These are phyloP conservation scores for Drosophila paulistorum DNA, from an alignment of 1,140 invertebrate species.

Conservation along the genomic window DNA sequence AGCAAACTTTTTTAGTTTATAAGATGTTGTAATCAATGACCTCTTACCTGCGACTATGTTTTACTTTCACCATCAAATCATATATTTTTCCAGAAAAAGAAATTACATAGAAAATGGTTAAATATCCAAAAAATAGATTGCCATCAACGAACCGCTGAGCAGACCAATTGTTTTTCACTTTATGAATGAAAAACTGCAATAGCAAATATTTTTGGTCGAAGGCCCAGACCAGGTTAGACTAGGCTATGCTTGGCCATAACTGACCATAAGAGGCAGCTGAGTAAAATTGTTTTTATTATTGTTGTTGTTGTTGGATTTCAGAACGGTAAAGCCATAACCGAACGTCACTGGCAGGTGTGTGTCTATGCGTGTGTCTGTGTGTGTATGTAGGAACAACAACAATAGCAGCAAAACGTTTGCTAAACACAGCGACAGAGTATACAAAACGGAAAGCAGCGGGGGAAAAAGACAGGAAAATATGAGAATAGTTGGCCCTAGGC, in stretches of 20 bases:
- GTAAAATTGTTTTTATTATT: slow-evolving; percentile 26
- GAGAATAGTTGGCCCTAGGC: slow-evolving; percentile 64
- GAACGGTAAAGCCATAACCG: slow-evolving; percentile 53
- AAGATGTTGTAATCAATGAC: no score
- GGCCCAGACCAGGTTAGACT: slow-evolving; percentile 19
- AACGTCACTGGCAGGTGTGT: slow-evolving; percentile 73
- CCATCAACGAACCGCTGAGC: background rate
- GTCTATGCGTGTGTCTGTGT: slow-evolving; percentile 29
- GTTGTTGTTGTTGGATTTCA: slow-evolving; percentile 33
- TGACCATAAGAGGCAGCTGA: slow-evolving; percentile 39
- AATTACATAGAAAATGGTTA: background rate
- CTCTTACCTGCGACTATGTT: no score
- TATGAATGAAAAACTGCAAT: slow-evolving; percentile 12
- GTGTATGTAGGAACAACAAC: slow-evolving; percentile 53
- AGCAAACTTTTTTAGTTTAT: no score
- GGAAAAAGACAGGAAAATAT: slow-evolving; percentile 28
- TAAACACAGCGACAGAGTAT: slow-evolving; percentile 42
- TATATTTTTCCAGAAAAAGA: slow-evolving; percentile 25
- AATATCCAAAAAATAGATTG: slow-evolving; percentile 2
- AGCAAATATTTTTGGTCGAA: slow-evolving; percentile 6
- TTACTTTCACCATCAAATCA: no score
- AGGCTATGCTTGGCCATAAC: slow-evolving; percentile 48
- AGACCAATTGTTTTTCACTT: background rate
- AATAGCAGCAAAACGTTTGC: slow-evolving; percentile 47
- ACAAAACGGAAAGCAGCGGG: slow-evolving; percentile 15